These are phyloP conservation scores for Drosophila setosimentum DNA, from an alignment of 2,888 invertebrate species.

Conservation along the genomic window DNA sequence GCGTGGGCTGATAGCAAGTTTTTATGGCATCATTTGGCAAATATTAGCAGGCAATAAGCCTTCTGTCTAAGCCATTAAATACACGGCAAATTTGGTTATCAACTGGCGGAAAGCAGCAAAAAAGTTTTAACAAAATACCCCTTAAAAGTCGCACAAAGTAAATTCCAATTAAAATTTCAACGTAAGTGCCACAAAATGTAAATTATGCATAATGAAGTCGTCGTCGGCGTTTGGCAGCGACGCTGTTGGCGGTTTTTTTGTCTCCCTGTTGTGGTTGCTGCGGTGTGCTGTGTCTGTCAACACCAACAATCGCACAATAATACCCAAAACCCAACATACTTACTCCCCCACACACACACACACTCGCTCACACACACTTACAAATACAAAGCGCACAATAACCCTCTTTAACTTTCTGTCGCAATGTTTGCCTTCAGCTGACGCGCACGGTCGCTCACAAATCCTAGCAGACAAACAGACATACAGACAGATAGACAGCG, in stretches of 20 bases:
- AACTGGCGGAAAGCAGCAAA: slow-evolving; percentile 63
- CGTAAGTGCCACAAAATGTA: slow-evolving; percentile 80
- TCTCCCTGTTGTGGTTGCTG: slow-evolving; percentile 28
- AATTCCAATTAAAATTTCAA: slow-evolving; percentile 80
- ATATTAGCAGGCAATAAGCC: slow-evolving; percentile 53
- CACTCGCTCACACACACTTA: slow-evolving; percentile 19
- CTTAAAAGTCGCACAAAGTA: slow-evolving; percentile 67
- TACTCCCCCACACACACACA: slow-evolving; percentile 10
- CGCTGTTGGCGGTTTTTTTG: slow-evolving; percentile 48
- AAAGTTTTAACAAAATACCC: slow-evolving; percentile 60
- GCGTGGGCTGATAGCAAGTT: slow-evolving; percentile 23
- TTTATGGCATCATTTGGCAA: slow-evolving; percentile 43
- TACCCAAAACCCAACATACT: slow-evolving; percentile 10
- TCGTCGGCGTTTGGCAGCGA: slow-evolving; percentile 34
- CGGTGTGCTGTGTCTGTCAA: slow-evolving; percentile 19
- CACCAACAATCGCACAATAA: slow-evolving; percentile 25
- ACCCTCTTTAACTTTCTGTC: slow-evolving; percentile 72
- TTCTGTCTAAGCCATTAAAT: slow-evolving; percentile 74
- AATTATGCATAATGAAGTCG: slow-evolving; percentile 79
- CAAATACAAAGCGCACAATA: slow-evolving; percentile 39
- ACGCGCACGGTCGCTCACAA: slow-evolving; percentile 64
- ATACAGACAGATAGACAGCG: slow-evolving; percentile 35
- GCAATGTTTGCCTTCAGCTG: slow-evolving; percentile 75
- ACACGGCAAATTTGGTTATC: slow-evolving; percentile 72
- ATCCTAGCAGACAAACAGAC: slow-evolving; percentile 55